phyloP scores from a whole-genome alignment of 1,140 invertebrate species.

The Zaprionus capensis region DNA sequence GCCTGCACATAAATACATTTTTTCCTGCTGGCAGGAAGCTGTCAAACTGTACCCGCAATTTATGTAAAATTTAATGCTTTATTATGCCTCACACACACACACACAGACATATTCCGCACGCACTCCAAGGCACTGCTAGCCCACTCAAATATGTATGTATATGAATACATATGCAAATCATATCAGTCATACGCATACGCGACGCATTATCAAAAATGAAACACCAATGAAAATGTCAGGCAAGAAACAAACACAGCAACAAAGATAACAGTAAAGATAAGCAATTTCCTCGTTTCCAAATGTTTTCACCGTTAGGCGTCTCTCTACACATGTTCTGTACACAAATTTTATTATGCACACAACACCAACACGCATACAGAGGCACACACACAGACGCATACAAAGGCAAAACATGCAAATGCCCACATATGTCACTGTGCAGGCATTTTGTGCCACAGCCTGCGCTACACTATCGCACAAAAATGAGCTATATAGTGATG shows the following conservation, averaged over 20 bases:
- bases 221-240: constrained; percentile 77
- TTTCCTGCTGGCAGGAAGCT: constrained; percentile 46
- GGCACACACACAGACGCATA: constrained; percentile 22
- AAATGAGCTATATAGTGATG: background rate
- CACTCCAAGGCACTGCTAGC: constrained; percentile 37
- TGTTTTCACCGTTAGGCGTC: constrained; percentile 58
- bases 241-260: constrained; percentile 49
- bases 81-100: constrained; percentile 57
- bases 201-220: constrained; percentile 78
- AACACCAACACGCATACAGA: constrained; percentile 54
- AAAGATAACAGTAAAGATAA: constrained; percentile 69
- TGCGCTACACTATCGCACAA: constrained; percentile 51
- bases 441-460: constrained; percentile 54
- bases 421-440: constrained; percentile 60
- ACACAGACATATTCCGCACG: constrained; percentile 3
- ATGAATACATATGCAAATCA: constrained; percentile 71
- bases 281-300: constrained; percentile 60
- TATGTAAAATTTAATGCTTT: constrained; percentile 79
- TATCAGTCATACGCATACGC: constrained; percentile 74
- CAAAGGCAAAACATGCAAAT: constrained; percentile 17
- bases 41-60: constrained; percentile 66
- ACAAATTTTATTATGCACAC: constrained; percentile 80
- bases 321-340: constrained; percentile 70
- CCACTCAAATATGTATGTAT: constrained; percentile 23
- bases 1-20: constrained; percentile 43